These are phyloP conservation scores for Ennomos fuscantarius DNA, from an alignment of 2,888 invertebrate species.

Conservation along the genomic window DNA sequence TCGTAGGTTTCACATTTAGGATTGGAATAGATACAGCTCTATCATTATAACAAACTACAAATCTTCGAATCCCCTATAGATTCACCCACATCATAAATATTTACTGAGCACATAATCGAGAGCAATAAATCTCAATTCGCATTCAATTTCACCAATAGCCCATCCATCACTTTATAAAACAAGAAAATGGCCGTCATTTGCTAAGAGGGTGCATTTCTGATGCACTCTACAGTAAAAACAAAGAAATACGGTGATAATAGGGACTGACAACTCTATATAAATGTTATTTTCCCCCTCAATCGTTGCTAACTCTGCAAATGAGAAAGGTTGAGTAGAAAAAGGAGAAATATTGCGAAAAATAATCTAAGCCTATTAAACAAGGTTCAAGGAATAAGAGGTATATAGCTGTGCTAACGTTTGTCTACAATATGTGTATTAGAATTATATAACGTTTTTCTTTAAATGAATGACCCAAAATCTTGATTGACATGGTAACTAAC, in stretches of 20 bases:
- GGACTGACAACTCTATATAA: constrained; percentile 48
- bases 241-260: constrained; percentile 49
- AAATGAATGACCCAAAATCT: too few species aligned
- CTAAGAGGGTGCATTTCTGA: constrained; percentile 74
- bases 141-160: constrained; percentile 62
- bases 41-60: constrained; percentile 25
- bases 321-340: constrained; percentile 17
- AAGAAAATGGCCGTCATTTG: constrained; percentile 53
- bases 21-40: constrained; percentile 1
- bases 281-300: constrained; percentile 49
- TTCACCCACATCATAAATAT: constrained; percentile 39
- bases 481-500: too few species aligned
- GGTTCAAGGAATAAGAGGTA: too few species aligned
- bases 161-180: constrained; percentile 68
- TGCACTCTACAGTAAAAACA: constrained; percentile 59
- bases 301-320: constrained; percentile 49
- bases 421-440: too few species aligned
- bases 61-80: constrained; percentile 26
- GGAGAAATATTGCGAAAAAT: too few species aligned
- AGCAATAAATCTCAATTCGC: constrained; percentile 68
- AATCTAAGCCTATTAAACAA: background rate
- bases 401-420: too few species aligned
- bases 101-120: constrained; percentile 39
- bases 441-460: too few species aligned
- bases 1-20: background rate